Evolutionary conservation across 2,888 invertebrate genomes (phyloP).

Genomic region (Dolichomitus sp.): DNA sequence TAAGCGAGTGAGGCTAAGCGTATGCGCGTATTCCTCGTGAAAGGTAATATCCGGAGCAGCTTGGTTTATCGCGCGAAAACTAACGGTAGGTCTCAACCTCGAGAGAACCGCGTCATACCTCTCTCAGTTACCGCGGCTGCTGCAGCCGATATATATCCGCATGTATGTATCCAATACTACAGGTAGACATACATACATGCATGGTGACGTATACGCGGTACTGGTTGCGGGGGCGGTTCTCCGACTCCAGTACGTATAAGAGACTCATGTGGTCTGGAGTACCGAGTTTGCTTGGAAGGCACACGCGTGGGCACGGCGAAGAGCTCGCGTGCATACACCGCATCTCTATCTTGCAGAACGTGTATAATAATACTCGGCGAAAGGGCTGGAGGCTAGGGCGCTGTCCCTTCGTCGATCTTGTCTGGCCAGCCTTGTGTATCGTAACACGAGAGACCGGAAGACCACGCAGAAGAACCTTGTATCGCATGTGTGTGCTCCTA

Average conservation of each 20-base stretch:
- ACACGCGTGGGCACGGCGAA: slow-evolving; percentile 46
- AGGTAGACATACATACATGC: slow-evolving; percentile 46
- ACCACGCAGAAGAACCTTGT: slow-evolving; percentile 7
- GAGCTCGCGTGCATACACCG: slow-evolving; percentile 53
- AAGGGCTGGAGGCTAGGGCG: slow-evolving; percentile 43
- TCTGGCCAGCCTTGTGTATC: slow-evolving; percentile 17
- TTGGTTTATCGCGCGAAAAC: slow-evolving; percentile 76
- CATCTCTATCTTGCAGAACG: slow-evolving; percentile 41
- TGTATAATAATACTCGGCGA: slow-evolving; percentile 45
- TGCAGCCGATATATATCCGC: slow-evolving; percentile 57
- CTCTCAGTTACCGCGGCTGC: slow-evolving; percentile 67
- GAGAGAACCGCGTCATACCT: slow-evolving; percentile 72
- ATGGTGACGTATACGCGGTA: slow-evolving; percentile 49
- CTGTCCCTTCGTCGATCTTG: slow-evolving; percentile 50
- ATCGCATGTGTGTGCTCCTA: not conserved
- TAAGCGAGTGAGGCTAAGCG: slow-evolving; percentile 42
- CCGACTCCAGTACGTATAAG: slow-evolving; percentile 12
- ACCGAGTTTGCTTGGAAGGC: slow-evolving; percentile 5
- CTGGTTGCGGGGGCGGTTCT: slow-evolving; percentile 65
- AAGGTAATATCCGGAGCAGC: slow-evolving; percentile 70
- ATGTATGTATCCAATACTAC: slow-evolving; percentile 44
- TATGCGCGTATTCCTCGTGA: slow-evolving; percentile 57
- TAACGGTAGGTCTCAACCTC: slow-evolving; percentile 79
- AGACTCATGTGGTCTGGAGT: slow-evolving; percentile 46
- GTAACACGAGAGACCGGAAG: slow-evolving; percentile 53